Conservation (phyloP, 2,888 invertebrate genomes). For the Brachypalpus laphriformis region DNA sequence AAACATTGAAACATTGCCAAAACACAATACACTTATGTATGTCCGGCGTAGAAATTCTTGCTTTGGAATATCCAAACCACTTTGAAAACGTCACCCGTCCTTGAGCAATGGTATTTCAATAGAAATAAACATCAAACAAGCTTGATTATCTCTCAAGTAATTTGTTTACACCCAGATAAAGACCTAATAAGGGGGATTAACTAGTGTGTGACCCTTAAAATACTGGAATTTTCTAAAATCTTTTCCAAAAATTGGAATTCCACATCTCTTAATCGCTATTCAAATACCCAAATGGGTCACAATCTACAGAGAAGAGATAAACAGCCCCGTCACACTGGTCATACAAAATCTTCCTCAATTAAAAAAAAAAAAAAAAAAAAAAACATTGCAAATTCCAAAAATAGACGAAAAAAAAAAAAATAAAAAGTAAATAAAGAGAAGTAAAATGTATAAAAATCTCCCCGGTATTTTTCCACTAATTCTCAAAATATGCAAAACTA, state of each 20-base stretch:
- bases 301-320: background rate
- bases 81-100: background rate
- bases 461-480: conserved; percentile 41
- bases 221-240: background rate
- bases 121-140: background rate
- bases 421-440: background rate
- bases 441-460: background rate
- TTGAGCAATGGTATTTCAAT: background rate
- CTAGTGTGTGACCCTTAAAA: background rate
- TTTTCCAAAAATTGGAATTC: background rate
- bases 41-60: background rate
- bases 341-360: background rate
- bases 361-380: background rate
- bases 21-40: background rate
- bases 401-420: conserved; percentile 19
- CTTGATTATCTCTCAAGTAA: background rate
- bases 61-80: background rate
- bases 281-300: background rate
- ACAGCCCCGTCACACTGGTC: background rate
- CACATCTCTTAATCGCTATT: background rate
- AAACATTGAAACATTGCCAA: conserved; percentile 4
- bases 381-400: conserved; percentile 20
- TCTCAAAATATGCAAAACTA: conserved; percentile 44
- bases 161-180: conserved; percentile 1
- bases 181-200: background rate